phyloP scores from a whole-genome alignment of 2,888 invertebrate genomes.

The Pseudanteris insignis region DNA sequence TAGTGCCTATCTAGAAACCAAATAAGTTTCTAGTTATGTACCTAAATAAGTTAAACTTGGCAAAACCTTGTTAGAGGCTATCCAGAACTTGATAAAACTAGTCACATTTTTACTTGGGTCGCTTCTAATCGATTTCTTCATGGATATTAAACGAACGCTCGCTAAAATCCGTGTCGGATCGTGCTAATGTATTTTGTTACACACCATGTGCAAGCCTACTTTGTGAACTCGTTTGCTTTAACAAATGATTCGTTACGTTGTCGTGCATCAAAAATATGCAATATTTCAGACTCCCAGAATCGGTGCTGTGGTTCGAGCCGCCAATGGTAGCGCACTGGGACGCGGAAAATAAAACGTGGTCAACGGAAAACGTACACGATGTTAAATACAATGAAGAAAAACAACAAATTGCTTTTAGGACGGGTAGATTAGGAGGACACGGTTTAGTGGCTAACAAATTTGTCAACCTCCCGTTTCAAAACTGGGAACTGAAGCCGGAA shows the following conservation, averaged over 20 bases:
- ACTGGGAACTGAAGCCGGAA: conserved; percentile 83
- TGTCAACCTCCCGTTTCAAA: conserved; percentile 85
- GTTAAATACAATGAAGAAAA: conserved; percentile 87
- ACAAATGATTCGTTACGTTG: too few species aligned
- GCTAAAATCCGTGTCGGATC: too few species aligned
- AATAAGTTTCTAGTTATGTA: too few species aligned
- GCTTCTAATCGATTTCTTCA: too few species aligned
- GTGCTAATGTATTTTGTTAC: too few species aligned
- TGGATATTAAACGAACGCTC: too few species aligned
- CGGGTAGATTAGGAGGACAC: conserved; percentile 72
- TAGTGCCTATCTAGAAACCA: too few species aligned
- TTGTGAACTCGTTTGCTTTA: too few species aligned
- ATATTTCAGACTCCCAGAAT: conserved; percentile 71
- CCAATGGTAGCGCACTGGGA: conserved; percentile 82
- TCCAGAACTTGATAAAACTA: too few species aligned
- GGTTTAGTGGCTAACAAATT: conserved; percentile 80
- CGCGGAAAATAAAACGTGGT: conserved; percentile 71
- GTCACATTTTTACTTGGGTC: not conserved
- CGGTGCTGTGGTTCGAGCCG: conserved; percentile 81
- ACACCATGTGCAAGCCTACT: too few species aligned
- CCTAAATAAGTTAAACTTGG: too few species aligned
- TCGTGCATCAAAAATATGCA: not conserved
- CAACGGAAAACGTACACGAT: conserved; percentile 78
- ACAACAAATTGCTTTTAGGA: conserved; percentile 79
- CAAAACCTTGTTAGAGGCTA: too few species aligned